Evolutionary conservation across 1,140 invertebrate species (phyloP).

Genomic region (Mya arenaria): DNA sequence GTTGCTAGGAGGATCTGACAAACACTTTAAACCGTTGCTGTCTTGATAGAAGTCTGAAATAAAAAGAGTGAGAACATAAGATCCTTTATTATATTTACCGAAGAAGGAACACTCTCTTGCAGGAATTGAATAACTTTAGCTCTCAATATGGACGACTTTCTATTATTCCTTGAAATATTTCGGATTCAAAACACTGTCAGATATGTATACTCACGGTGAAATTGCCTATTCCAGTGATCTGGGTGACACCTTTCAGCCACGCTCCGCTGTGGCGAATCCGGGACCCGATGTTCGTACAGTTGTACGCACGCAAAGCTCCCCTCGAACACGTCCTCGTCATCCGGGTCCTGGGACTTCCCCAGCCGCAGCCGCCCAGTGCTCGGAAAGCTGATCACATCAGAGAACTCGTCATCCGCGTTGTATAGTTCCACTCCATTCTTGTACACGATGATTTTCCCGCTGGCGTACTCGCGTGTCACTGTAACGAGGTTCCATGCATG

Average conservation of each 20-base stretch:
- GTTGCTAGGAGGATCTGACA: not conserved
- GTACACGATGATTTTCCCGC: slow-evolving; percentile 42
- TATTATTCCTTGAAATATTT: not conserved
- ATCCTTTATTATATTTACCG: not conserved
- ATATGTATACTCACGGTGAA: slow-evolving; percentile 26
- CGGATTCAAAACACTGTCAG: not conserved
- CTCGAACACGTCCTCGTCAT: slow-evolving; percentile 41
- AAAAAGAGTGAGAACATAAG: not conserved
- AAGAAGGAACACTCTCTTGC: not conserved
- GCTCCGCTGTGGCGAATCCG: not conserved
- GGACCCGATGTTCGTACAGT: slow-evolving; percentile 4
- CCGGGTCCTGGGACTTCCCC: slow-evolving; percentile 50
- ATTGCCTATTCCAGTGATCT: slow-evolving; percentile 28
- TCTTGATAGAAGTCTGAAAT: slow-evolving; percentile 20
- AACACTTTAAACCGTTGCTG: not conserved
- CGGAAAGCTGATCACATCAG: slow-evolving; percentile 49
- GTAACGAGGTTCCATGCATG: slow-evolving; percentile 44
- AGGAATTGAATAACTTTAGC: not conserved
- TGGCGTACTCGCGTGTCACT: slow-evolving; percentile 33
- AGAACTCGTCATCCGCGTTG: slow-evolving; percentile 54
- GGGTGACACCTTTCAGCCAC: slow-evolving; percentile 9
- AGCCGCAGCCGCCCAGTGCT: slow-evolving; percentile 37
- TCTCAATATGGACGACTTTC: not conserved
- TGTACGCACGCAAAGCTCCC: slow-evolving; percentile 45
- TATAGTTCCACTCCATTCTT: slow-evolving; percentile 48